A percentile compares a stretch with the other conserved stretches of the same genome.
phyloP scores from a whole-genome alignment of 2,888 invertebrate genomes.

The Euproctis similis region DNA sequence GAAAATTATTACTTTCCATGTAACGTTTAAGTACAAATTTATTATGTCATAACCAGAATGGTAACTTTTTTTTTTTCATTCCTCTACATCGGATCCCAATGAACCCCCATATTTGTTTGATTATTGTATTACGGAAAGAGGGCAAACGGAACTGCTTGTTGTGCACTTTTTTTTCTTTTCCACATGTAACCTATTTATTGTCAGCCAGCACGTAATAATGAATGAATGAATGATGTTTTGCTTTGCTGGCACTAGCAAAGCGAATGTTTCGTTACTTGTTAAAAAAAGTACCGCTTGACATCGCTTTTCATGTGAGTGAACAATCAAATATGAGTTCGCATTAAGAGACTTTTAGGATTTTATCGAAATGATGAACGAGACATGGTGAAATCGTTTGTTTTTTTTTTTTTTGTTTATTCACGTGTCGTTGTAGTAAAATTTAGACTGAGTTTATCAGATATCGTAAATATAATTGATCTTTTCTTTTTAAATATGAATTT shows the following conservation, averaged over 20 bases:
- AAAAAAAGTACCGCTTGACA: slow-evolving; percentile 41
- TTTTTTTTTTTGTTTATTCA: no score
- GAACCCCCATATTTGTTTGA: slow-evolving; percentile 68
- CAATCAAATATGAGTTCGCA: slow-evolving; percentile 50
- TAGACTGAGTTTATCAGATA: no score
- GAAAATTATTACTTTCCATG: no score
- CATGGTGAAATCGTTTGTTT: slow-evolving; percentile 18
- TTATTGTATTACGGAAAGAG: slow-evolving; percentile 69
- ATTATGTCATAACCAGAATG: no score
- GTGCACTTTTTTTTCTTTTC: slow-evolving; percentile 65
- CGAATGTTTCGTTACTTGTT: slow-evolving; percentile 52
- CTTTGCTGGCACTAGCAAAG: slow-evolving; percentile 52
- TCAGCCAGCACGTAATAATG: slow-evolving; percentile 50
- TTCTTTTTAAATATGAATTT: no score
- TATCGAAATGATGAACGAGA: slow-evolving; percentile 26
- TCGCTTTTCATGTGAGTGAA: slow-evolving; percentile 45
- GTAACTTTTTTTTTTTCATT: slow-evolving; percentile 61
- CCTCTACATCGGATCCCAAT: slow-evolving; percentile 60
- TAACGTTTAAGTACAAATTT: no score
- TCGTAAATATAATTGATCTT: no score
- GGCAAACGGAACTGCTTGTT: slow-evolving; percentile 47
- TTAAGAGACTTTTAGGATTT: slow-evolving; percentile 27
- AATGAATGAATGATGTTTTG: slow-evolving; percentile 69
- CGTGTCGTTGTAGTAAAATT: no score
- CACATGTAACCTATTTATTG: slow-evolving; percentile 68